A percentile compares a stretch with the other conserved stretches of the same genome.
Evolutionary conservation across 2,113 vertebrate genomes (phyloP).

Genomic region (Argyrosomus japonicus): DNA sequence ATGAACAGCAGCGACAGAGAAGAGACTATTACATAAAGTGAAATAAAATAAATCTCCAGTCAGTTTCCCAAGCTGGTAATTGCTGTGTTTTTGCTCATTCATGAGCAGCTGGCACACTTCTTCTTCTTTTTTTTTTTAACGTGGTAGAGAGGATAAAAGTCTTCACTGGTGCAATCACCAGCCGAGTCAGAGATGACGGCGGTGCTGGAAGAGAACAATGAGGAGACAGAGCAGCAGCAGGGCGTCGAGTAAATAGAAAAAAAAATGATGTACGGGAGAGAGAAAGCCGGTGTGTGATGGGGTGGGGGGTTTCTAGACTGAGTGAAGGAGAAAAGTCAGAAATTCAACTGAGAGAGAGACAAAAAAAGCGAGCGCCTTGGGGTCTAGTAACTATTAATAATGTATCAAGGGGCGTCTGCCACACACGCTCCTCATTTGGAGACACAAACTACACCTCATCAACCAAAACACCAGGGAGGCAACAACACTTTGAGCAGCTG

Average conservation of each 20-base stretch:
- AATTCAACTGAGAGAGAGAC: conserved; percentile 21
- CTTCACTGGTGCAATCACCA: background rate
- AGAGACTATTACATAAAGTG: background rate
- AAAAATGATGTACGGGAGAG: background rate
- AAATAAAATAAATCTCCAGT: conserved; percentile 31
- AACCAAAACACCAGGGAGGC: conserved; percentile 63
- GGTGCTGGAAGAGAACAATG: conserved; percentile 30
- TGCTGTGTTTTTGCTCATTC: conserved; percentile 41
- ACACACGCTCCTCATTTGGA: conserved; percentile 50
- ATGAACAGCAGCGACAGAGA: conserved; percentile 21
- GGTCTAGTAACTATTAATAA: conserved; percentile 76
- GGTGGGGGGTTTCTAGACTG: background rate
- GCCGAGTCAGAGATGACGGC: conserved; percentile 35
- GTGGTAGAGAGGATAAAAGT: conserved; percentile 23
- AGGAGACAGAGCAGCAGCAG: conserved; percentile 14
- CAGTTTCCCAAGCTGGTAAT: conserved; percentile 30
- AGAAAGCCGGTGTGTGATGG: background rate
- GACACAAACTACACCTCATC: conserved; percentile 66
- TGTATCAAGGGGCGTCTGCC: conserved; percentile 62
- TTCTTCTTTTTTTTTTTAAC: background rate
- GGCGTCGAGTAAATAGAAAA: conserved; percentile 19
- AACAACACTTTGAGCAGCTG: conserved; percentile 54
- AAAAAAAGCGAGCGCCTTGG: conserved; percentile 33
- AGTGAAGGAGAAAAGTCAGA: conserved; percentile 20
- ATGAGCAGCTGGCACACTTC: conserved; percentile 38